Conservation (phyloP, 2,113 vertebrate genomes). For the Cathartes aura region DNA sequence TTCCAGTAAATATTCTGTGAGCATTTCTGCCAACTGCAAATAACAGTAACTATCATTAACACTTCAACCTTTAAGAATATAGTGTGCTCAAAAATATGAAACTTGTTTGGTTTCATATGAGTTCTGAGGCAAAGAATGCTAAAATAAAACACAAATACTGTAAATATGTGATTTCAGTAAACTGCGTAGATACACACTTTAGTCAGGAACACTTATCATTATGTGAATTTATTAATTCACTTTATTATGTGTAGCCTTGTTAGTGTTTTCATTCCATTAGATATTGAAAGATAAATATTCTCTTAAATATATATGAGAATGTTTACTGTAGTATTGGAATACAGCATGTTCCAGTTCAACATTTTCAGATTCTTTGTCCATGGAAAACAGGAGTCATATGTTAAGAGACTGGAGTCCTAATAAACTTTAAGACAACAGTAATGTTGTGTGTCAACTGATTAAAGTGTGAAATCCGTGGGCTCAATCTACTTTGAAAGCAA, state of each 20-base stretch:
- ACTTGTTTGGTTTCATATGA: neutral
- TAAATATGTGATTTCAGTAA: neutral
- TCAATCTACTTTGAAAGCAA: neutral
- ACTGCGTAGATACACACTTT: neutral
- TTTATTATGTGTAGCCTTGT: neutral
- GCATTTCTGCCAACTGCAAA: neutral
- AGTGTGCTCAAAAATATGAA: neutral
- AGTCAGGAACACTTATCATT: neutral
- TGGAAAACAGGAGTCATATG: neutral
- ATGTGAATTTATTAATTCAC: neutral
- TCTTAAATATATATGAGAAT: neutral
- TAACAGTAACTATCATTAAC: conserved; percentile 16
- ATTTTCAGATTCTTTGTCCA: neutral
- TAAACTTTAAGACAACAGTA: neutral
- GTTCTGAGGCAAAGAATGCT: neutral
- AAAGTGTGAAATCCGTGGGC: neutral
- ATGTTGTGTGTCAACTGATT: neutral
- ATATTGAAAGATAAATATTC: neutral
- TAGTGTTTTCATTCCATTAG: neutral
- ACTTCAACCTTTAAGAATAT: neutral
- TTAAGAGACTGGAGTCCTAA: neutral
- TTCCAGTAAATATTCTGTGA: conserved; percentile 6
- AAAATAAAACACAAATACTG: conserved; percentile 2
- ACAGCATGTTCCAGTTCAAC: neutral
- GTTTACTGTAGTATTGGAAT: neutral